Base-by-base conservation (phyloP, 2,888 invertebrate species). In the Amiota minor region DNA sequence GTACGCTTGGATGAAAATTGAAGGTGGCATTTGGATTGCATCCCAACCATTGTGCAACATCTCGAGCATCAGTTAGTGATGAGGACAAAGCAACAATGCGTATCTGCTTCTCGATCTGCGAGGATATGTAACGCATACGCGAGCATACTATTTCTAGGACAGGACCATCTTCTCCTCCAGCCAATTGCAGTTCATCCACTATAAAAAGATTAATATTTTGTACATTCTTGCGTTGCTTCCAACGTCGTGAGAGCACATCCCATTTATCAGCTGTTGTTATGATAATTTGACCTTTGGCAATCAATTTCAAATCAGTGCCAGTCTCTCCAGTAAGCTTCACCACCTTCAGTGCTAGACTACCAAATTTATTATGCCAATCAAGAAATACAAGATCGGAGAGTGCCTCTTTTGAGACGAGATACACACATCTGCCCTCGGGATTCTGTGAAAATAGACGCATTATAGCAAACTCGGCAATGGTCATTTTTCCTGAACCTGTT, bases 161-260 rank as follows among this genome's bases (percentile, higher is more conserved):
- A 0, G 99, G 98, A 0, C 97, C 97, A 81, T 97, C 96, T 82
- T 96, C 96, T 0, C 96, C 96, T 0, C 97, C 97, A 71, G 97
- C 92, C 75, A 97, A 90, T 86, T 99, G 98, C 35, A 99, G 91
- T 81, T 99, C 99, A 87, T 99, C 99, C 18, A 97, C 97, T 75
- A 99, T 97, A 89, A 99, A 98, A 16, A 99, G 91, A 75, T 97
- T 96, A 10, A 99, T 95, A 86, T 97, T 98, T 87, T 99, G 99
- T 0, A 99, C 98, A 88, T 98, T 98, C 90, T 99, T 99, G 49
- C 99, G 92, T 86, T 99, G 99, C 85, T 99, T 99, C 99, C 99
- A 99, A 77, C 99, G 92, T 72, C 99, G 92, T 0, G 99, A 99
- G 2, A 99, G 91, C 4, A 99, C 97, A 88, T 99, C 99, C 99